Conservation (phyloP, 2,888 invertebrate species). For the Mechanitis mazaeus region DNA sequence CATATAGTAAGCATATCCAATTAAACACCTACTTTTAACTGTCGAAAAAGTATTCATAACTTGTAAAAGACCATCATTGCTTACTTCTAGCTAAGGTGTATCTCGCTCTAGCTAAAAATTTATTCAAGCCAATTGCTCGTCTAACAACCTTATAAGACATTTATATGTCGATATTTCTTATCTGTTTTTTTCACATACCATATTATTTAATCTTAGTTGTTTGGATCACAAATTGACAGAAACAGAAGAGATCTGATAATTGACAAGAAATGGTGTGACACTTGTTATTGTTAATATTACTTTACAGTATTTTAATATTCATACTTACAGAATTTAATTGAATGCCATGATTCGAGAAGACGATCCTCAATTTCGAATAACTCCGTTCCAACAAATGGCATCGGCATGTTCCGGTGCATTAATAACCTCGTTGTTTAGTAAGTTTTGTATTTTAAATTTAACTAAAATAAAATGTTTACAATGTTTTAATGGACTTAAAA, state of each 20-base stretch:
- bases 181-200: background rate
- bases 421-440: constrained; percentile 92
- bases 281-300: constrained; percentile 3
- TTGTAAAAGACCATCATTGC: too few relatives aligned
- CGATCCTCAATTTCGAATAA: constrained; percentile 86
- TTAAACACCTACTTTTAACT: too few relatives aligned
- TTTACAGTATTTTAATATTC: constrained; percentile 17
- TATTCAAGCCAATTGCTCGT: too few relatives aligned
- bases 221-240: constrained; percentile 1
- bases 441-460: constrained; percentile 40
- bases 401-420: constrained; percentile 93
- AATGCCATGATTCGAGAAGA: constrained; percentile 75
- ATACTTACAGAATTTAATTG: constrained; percentile 22
- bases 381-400: constrained; percentile 87
- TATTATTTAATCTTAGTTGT: too few relatives aligned
- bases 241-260: constrained; percentile 32
- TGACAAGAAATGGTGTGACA: constrained; percentile 4
- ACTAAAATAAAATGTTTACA: constrained; percentile 8
- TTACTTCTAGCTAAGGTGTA: too few relatives aligned
- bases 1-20: too few relatives aligned
- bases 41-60: too few relatives aligned
- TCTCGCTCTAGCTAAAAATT: too few relatives aligned
- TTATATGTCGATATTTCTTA: too few relatives aligned
- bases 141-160: too few relatives aligned
- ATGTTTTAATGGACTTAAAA: background rate